Evolutionary conservation across 2,113 vertebrate genomes (phyloP), one percentile per base, ranked within the genome.

Genomic region (Tyto alba): DNA sequence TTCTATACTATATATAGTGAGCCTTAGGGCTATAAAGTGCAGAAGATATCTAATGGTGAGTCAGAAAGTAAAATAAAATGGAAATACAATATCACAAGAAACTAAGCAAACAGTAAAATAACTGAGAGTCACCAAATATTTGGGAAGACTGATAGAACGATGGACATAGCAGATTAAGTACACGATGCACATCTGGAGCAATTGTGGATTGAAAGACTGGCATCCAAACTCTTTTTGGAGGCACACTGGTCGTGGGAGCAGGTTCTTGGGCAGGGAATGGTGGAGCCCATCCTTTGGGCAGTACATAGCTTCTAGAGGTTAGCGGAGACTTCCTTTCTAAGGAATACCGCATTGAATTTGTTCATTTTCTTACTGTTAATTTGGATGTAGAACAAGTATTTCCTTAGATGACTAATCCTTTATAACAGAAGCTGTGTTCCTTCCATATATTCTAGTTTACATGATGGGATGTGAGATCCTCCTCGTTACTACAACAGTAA

Each of bases 161-260:
- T 34, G 74, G 34, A 29, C 20, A 4, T 2, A 9, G 43, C 22
- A 60, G 13, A 13, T 89, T 9, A 48, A 47, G 5, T n/a, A 15
- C 1, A 3, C 15, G 36, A 59, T 5, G 17, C 9, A 16, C 12
- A 36, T 14, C 13, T 50, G 41, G 17, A 63, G 50, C 26, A 60
- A 15, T 0, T 2, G 0, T 36, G 21, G 26, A 9, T 16, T 74
- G 38, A 9, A 47, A 20, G 45, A 29, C 34, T 45, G 25, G 7
- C 18, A 22, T 20, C 18, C 40, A 66, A 36, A 47, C 22, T 4
- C 15, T 14, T 22, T 45, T 26, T 32, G 47, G 53, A 48, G 23
- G 38, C 13, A 7, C 1, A 1, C 5, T 74, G 40, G 45, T 23
- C 8, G 18, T 0, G 0, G 59, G 55, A 74, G 25, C 1, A 4